Conservation (phyloP, 2,797 vertebrate species). For the Aeoliscus strigatus region DNA sequence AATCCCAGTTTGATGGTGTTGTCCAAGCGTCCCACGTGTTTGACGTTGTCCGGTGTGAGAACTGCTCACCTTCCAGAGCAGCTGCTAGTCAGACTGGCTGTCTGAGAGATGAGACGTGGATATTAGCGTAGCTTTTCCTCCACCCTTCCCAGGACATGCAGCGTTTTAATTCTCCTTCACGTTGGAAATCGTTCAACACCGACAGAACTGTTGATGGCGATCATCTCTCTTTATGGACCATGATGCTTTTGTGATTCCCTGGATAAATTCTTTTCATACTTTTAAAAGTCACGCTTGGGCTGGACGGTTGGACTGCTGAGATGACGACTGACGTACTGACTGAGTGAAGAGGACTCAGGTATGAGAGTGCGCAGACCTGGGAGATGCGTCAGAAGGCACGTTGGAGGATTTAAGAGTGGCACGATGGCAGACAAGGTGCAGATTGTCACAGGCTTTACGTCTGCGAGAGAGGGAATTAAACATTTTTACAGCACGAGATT, state of each 20-base stretch:
- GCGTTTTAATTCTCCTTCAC: slow-evolving; percentile 39
- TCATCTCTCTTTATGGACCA: slow-evolving; percentile 9
- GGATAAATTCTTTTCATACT: background rate
- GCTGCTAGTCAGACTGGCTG: slow-evolving; percentile 56
- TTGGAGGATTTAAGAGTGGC: slow-evolving; percentile 43
- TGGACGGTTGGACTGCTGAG: slow-evolving; percentile 6
- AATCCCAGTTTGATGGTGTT: no score
- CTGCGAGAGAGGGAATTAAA: slow-evolving; percentile 27
- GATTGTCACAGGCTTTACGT: slow-evolving; percentile 31
- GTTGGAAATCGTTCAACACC: no score
- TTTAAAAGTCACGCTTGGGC: slow-evolving; percentile 2
- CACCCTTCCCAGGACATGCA: slow-evolving; percentile 43
- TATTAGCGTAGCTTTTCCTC: slow-evolving; percentile 57
- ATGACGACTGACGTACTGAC: slow-evolving; percentile 26
- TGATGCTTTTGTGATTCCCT: background rate
- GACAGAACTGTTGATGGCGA: background rate
- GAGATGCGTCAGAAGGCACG: slow-evolving; percentile 35
- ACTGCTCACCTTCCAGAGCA: slow-evolving; percentile 60
- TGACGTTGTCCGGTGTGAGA: slow-evolving; percentile 24
- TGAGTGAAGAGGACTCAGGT: slow-evolving; percentile 22
- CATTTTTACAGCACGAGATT: slow-evolving; percentile 35
- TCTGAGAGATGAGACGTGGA: slow-evolving; percentile 66
- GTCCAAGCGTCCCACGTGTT: slow-evolving; percentile 4
- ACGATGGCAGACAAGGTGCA: slow-evolving; percentile 26
- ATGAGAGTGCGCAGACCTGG: slow-evolving; percentile 42